A percentile compares a stretch with the other conserved stretches of the same genome.
These are phyloP conservation scores for Acanthosepion lycidas DNA, from an alignment of 2,888 invertebrate species.

Conservation along the genomic window DNA sequence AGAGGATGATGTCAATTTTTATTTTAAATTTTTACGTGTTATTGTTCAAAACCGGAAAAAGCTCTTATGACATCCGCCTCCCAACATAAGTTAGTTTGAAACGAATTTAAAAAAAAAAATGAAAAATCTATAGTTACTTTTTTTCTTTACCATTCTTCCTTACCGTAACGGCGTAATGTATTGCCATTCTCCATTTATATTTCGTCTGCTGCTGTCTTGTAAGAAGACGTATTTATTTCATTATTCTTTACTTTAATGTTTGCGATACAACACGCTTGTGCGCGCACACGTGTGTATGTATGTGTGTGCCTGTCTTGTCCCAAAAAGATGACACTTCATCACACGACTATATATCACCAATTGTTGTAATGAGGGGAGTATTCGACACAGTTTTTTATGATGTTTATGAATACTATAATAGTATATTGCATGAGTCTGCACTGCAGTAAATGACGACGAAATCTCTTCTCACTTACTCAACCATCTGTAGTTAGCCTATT, in stretches of 20 bases:
- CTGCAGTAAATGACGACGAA: neutral
- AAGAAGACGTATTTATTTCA: neutral
- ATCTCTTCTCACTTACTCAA: neutral
- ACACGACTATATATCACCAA: slow-evolving; percentile 17
- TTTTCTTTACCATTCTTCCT: neutral
- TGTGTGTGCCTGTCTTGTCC: neutral
- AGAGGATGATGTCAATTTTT: neutral
- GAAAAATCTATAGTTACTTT: neutral
- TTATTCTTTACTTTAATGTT: no score
- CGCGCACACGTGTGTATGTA: neutral
- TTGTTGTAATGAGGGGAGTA: neutral
- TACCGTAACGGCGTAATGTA: neutral
- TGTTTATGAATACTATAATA: neutral
- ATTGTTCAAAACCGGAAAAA: no score
- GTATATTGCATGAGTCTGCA: neutral
- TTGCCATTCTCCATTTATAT: neutral
- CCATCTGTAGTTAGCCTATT: neutral
- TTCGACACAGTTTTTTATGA: neutral
- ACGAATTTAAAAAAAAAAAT: neutral
- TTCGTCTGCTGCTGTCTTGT: neutral
- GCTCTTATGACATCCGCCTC: no score
- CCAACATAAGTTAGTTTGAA: neutral
- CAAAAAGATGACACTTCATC: neutral
- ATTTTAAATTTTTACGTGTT: no score
- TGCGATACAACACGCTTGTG: neutral